Percentiles rank a stretch among this genome's conserved stretches.
Evolutionary conservation across 2,888 invertebrate genomes (phyloP).

Genomic region (Mechanitis messenoides): DNA sequence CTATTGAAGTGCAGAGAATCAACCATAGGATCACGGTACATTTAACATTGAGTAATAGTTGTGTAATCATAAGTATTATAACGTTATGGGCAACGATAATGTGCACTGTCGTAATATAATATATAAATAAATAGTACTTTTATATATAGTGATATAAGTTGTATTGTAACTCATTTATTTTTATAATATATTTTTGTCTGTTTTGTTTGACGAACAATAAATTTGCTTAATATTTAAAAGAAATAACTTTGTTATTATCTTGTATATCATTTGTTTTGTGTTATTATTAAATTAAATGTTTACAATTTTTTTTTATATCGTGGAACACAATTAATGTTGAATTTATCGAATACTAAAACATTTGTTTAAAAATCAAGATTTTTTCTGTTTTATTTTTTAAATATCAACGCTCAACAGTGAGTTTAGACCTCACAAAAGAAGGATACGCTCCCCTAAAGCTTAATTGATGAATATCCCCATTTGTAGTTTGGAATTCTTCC

Average conservation of each 20-base stretch:
- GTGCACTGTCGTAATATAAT: slow-evolving; percentile 11
- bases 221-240: too few relatives aligned
- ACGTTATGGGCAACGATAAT: slow-evolving; percentile 5
- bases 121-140: too few relatives aligned
- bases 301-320: too few relatives aligned
- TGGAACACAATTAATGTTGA: slow-evolving; percentile 1
- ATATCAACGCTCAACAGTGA: slow-evolving; percentile 10
- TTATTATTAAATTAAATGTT: too few relatives aligned
- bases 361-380: too few relatives aligned
- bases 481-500: slow-evolving; percentile 25
- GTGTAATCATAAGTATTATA: slow-evolving; percentile 16
- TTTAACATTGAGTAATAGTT: slow-evolving; percentile 25
- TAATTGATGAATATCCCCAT: slow-evolving; percentile 27
- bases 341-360: too few relatives aligned
- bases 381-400: too few relatives aligned
- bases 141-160: not conserved
- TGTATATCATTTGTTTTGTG: too few relatives aligned
- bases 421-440: slow-evolving; percentile 10
- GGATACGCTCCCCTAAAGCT: slow-evolving; percentile 23
- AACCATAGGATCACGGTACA: slow-evolving; percentile 11
- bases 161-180: not conserved
- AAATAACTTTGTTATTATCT: too few relatives aligned
- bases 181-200: too few relatives aligned
- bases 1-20: slow-evolving; percentile 15
- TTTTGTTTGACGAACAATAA: too few relatives aligned